Conservation (phyloP, 2,888 invertebrate species). For the Blomia tropicalis region DNA sequence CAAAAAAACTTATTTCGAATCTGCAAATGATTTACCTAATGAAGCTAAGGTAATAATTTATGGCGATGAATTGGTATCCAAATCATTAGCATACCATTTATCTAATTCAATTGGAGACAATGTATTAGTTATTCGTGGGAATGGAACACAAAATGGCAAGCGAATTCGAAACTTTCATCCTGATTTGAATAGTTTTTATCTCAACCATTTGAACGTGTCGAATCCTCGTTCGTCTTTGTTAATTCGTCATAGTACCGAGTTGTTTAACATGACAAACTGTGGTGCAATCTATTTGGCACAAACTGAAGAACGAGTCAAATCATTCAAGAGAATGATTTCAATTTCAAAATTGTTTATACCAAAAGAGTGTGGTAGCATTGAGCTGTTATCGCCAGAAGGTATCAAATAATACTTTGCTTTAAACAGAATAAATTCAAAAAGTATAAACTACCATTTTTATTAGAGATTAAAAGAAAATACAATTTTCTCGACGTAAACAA, state of each 20-base stretch:
- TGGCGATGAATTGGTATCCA: constrained; percentile 19
- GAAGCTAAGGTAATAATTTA: constrained; percentile 19
- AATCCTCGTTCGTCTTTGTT: constrained; percentile 18
- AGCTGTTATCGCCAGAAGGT: constrained; percentile 10
- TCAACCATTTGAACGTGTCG: constrained; percentile 17
- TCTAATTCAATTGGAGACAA: background rate
- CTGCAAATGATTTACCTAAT: background rate
- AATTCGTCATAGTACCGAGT: constrained; percentile 15
- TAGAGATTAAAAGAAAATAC: constrained; percentile 12
- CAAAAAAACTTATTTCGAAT: background rate
- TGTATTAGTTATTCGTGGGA: constrained; percentile 14
- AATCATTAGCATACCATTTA: constrained; percentile 17
- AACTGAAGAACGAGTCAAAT: constrained; percentile 13
- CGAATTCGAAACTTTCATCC: background rate
- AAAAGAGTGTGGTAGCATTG: constrained; percentile 8
- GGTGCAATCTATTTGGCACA: constrained; percentile 20
- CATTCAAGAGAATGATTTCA: constrained; percentile 12
- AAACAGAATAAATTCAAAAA: background rate
- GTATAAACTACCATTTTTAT: background rate
- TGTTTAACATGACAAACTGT: constrained; percentile 15
- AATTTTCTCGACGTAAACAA: constrained; percentile 6
- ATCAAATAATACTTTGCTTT: background rate
- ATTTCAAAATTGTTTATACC: constrained; percentile 17
- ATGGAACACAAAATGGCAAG: background rate
- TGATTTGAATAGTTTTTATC: background rate